A percentile compares a stretch with the other conserved stretches of the same genome.
phyloP scores from a whole-genome alignment of 2,797 vertebrate genomes.

The Clarias pachynema region DNA sequence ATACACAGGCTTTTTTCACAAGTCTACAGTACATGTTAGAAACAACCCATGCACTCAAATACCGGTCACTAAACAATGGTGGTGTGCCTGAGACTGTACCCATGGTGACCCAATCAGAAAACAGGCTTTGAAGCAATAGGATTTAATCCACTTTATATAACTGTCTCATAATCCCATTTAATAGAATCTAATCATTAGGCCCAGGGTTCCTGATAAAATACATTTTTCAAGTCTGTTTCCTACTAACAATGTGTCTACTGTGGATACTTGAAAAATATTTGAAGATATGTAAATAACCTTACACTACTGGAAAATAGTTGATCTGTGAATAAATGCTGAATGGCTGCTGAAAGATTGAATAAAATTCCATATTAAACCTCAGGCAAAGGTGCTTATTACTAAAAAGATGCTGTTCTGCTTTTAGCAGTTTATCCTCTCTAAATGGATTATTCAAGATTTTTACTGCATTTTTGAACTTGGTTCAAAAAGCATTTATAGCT shows the following conservation, averaged over 20 bases:
- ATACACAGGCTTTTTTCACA: neutral
- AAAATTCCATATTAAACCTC: neutral
- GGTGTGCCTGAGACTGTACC: neutral
- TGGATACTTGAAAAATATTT: neutral
- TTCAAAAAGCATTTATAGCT: constrained; percentile 2
- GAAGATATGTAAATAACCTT: constrained; percentile 16
- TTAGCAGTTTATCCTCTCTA: neutral
- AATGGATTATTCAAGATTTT: neutral
- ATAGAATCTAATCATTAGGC: constrained; percentile 8
- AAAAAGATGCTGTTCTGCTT: constrained; percentile 1
- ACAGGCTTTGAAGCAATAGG: neutral
- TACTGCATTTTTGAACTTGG: constrained; percentile 4
- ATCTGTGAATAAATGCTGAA: constrained; percentile 3
- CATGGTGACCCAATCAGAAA: constrained; percentile 22
- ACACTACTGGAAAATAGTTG: constrained; percentile 12
- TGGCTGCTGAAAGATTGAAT: constrained; percentile 3
- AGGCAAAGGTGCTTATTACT: neutral
- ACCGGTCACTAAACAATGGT: neutral
- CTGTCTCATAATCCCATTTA: constrained; percentile 9
- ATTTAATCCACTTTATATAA: constrained; percentile 24
- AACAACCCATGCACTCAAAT: neutral
- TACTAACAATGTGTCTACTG: neutral
- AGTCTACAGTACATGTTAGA: neutral
- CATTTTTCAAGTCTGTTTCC: neutral
- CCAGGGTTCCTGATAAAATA: neutral